phyloP scores from a whole-genome alignment of 2,797 vertebrate species.

The Bradypodion pumilum region DNA sequence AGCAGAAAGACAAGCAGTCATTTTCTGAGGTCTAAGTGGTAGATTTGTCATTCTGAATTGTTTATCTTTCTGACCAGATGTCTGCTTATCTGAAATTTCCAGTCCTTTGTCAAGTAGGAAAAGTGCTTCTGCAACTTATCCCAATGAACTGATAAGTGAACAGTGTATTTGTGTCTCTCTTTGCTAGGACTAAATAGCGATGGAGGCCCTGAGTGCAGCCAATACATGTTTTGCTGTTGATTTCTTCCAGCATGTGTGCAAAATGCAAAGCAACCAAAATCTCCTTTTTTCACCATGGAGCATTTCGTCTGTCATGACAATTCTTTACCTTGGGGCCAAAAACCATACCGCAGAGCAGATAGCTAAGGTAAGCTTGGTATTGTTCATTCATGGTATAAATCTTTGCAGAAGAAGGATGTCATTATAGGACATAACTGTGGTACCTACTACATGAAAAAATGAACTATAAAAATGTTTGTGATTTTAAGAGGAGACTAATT shows the following conservation, averaged over 20 bases:
- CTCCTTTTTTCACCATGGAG: conserved; percentile 76
- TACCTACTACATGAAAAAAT: neutral
- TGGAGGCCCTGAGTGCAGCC: conserved; percentile 71
- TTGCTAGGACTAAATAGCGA: conserved; percentile 57
- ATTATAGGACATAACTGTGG: neutral
- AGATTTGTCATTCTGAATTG: neutral
- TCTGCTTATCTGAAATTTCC: neutral
- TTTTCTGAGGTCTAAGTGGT: neutral
- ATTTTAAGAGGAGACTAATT: no score
- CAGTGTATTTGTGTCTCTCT: neutral
- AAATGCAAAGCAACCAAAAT: conserved; percentile 57
- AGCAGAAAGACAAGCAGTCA: neutral
- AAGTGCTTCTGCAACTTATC: neutral
- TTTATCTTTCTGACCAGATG: neutral
- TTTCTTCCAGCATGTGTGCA: conserved; percentile 71
- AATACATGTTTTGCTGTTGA: conserved; percentile 75
- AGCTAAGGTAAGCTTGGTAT: conserved; percentile 66
- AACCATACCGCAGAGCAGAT: conserved; percentile 75
- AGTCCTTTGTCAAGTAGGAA: neutral
- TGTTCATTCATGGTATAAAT: neutral
- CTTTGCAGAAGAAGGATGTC: neutral
- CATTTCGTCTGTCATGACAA: conserved; percentile 72
- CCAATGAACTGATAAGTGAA: neutral
- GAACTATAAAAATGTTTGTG: neutral
- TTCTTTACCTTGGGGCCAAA: conserved; percentile 73